Percentiles rank a stretch among this genome's conserved stretches.
These are phyloP conservation scores for Altica lythri DNA, from an alignment of 2,888 invertebrate species.

Conservation along the genomic window DNA sequence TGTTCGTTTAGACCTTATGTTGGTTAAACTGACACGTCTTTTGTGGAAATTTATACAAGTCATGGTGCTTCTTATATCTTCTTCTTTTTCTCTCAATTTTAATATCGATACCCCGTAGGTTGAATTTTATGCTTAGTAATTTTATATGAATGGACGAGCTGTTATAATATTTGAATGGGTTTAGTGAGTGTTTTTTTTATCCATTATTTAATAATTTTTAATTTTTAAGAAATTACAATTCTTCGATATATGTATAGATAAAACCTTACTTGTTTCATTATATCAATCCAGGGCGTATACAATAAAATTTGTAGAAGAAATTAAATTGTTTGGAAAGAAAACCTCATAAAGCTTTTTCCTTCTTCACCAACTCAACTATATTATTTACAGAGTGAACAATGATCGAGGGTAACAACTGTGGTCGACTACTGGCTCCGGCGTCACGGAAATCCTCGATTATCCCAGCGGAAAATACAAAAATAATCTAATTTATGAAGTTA, in stretches of 20 bases:
- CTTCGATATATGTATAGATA: no score
- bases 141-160: constrained; percentile 2
- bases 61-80: constrained; percentile 34
- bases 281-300: no score
- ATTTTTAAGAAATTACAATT: no score
- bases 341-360: no score
- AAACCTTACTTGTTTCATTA: no score
- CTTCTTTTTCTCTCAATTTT: constrained; percentile 31
- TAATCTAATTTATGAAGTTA: constrained; percentile 50
- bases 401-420: neutral
- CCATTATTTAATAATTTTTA: no score
- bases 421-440: constrained; percentile 41
- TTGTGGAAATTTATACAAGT: constrained; percentile 45
- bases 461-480: constrained; percentile 45
- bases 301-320: no score
- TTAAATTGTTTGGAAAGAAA: no score
- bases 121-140: constrained; percentile 30
- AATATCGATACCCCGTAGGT: constrained; percentile 25
- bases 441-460: constrained; percentile 38
- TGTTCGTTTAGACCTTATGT: constrained; percentile 45
- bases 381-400: no score
- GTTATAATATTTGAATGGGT: neutral
- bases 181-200: neutral
- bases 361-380: no score
- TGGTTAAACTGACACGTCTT: constrained; percentile 44